Base-by-base conservation (phyloP, 1,140 invertebrate genomes). In the Diplogasteroides magnus region DNA sequence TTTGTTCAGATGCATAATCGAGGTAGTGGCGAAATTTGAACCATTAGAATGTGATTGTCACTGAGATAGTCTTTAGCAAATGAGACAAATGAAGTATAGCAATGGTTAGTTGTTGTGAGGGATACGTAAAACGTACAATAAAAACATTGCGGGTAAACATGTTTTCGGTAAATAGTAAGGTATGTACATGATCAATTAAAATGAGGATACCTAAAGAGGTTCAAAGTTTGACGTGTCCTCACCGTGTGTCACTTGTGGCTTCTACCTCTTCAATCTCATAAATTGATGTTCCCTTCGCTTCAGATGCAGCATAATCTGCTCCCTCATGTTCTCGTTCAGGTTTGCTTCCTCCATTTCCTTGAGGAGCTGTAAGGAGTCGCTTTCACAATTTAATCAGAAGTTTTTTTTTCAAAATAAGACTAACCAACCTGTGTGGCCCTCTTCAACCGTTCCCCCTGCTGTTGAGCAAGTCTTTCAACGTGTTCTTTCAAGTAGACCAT, bases 11-110 rank as follows among this genome's bases (percentile, higher is more conserved):
- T n/a, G n/a, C 69, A 6, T 60, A 64, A 58, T 94, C 93, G 86
- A 98, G 98, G 86, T 98, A 98, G 71, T 96, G 88, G 72, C 96
- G 87, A 86, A 98, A 99, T 23, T 96, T 99, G 85, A 99, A 99
- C 85, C 98, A 96, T 83, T 96, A 96, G 86, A 99, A 98, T 48
- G 94, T 89, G 89, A 78, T 90, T 89, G 48, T 6, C 37, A 48
- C 37, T 6, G 19, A 48, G 37, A 48, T 6, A 48, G 89, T 76
- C 19, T 72, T 69, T 64, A 77, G 77, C 61, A 60, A 64, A 61
- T 11, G 70, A 32, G 15, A 48, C 29, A 28, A 56, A 68, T 60
- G n/a, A n/a, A n/a, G n/a, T n/a, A n/a, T n/a, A n/a, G n/a, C n/a
- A n/a, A n/a, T n/a, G n/a, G n/a, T n/a, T n/a, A n/a, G n/a, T n/a